These are phyloP conservation scores for Caenorhabditis imperialis DNA, from an alignment of 2,888 invertebrate genomes.

Conservation along the genomic window DNA sequence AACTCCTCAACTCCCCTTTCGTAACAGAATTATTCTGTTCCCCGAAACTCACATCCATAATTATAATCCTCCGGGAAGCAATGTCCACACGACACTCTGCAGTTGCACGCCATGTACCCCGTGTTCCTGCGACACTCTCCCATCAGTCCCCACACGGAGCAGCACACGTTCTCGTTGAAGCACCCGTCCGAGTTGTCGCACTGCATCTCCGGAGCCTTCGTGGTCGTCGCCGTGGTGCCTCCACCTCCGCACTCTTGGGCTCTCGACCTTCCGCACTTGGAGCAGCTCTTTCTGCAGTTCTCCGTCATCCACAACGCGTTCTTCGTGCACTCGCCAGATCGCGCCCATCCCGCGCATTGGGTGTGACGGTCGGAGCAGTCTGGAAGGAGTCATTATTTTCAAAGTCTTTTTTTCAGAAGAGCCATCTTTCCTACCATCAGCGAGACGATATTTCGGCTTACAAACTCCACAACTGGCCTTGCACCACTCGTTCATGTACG, in stretches of 20 bases:
- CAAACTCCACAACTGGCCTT: slow-evolving; percentile 71
- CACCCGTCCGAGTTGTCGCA: slow-evolving; percentile 71
- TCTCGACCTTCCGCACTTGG: slow-evolving; percentile 63
- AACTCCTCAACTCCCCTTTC: neutral
- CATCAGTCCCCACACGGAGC: slow-evolving; percentile 66
- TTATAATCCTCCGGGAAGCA: slow-evolving; percentile 74
- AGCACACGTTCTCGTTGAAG: slow-evolving; percentile 75
- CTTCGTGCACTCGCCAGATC: slow-evolving; percentile 68
- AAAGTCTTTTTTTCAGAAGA: too few species aligned
- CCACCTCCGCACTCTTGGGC: slow-evolving; percentile 64
- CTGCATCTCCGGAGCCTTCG: slow-evolving; percentile 37
- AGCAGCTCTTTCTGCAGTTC: slow-evolving; percentile 72
- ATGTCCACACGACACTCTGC: slow-evolving; percentile 75
- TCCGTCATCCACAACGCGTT: slow-evolving; percentile 75
- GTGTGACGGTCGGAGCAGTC: slow-evolving; percentile 73
- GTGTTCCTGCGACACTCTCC: slow-evolving; percentile 65
- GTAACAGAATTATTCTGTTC: neutral
- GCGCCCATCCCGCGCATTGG: slow-evolving; percentile 68
- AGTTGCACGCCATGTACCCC: slow-evolving; percentile 76
- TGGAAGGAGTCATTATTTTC: slow-evolving; percentile 19
- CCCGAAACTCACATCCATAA: slow-evolving; percentile 64
- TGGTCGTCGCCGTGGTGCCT: slow-evolving; percentile 38
- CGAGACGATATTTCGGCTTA: slow-evolving; percentile 53
- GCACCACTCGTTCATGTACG: slow-evolving; percentile 72
- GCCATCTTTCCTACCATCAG: slow-evolving; percentile 45